Evolutionary conservation across 1,140 invertebrate genomes (phyloP), one percentile per base, ranked within the genome.

Genomic region (Drosophila azteca): DNA sequence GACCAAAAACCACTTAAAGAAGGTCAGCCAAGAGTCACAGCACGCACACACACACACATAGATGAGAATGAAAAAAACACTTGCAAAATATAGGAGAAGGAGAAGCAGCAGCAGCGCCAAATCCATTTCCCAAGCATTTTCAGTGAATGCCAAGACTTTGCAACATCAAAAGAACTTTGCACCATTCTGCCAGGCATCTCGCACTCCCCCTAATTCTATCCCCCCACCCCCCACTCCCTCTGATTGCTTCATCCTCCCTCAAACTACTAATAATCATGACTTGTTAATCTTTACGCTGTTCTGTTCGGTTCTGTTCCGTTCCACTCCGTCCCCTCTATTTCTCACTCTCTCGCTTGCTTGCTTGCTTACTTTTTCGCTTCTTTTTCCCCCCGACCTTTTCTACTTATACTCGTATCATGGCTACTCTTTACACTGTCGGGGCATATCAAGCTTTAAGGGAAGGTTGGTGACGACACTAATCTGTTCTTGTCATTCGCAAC

Each of bases 231-330:
- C 63, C 63, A 68, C 49, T 49, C 39, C 17, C 1, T 51, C 45
- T 68, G 50, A 54, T 55, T 72, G 20, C 20, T 52, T 13, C 13
- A n/a, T 39, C 52, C 70, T 59, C 60, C 74, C 49, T 20, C 59
- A 78, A 77, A 81, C 68, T 83, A 81, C 68, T 83, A 88, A 87
- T 87, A 87, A 87, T 87, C 82, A 87, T 87, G 83, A 88, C 78
- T 87, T 87, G 82, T 88, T 87, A 82, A 88, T 88, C 83, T 87
- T 83, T 72, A 66, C 63, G 78, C 82, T 85, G 60, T 69, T 31
- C 8, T 5, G 24, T 26, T 26, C 24, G 0, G 24, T 24, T 24
- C 29, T 7, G 29, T 31, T 31, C 29, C 59, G 24, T 24, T 24
- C 24, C 3, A 5, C 5, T 26, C 69, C 66, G 17, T 20, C 17